Evolutionary conservation across 92 coral and sea anemone genomes (phyloP), one percentile per base, ranked within the genome.

Genomic region (Bergia puertoricense): DNA sequence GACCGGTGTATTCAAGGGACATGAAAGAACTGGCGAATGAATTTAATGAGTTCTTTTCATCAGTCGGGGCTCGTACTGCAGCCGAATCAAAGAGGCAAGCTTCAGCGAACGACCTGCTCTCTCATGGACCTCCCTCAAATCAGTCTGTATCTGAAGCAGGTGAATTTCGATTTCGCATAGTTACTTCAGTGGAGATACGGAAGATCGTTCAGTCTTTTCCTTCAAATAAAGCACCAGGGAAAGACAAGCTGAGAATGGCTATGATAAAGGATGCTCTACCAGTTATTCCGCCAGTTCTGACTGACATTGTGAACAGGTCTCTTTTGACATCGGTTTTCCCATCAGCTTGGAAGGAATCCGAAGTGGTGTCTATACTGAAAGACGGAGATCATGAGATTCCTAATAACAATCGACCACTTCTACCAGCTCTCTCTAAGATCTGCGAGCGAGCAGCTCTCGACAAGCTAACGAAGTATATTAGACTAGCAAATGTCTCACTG

Each of bases 241-340:
- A 45, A 74, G 94, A 90, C 74, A 92, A 92, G 43, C 76, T 92
- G 57, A 82, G 72, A 42, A 86, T 89, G 94, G 6, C 38, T 40
- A 76, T 92, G 69, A 74, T 92, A 77, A 89, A 85, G 67, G 92
- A 89, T 81, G 91, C 89, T 54, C 81, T 91, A 79, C 89, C 86
- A 10, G 77, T 75, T 66, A 91, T 89, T 44, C 62, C 89, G 20
- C 91, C 89, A 20, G 74, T 88, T 36, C 79, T 84, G 72, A 84
- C 91, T 20, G 87, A 89, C 74, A 73, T 84, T 45, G 79, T 89
- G 51, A 91, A 88, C 76, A 42, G 79, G 37, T 89, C 78, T 1
- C 80, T 88, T 8, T 83, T 73, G 23, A 73, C 90, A 50, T 30
- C 30, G 30, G 30, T 30, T 30, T 30, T 30, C 30, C 30, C 30